phyloP scores from a whole-genome alignment of 2,113 vertebrate species.

The Thalassarche chlororhynchos region DNA sequence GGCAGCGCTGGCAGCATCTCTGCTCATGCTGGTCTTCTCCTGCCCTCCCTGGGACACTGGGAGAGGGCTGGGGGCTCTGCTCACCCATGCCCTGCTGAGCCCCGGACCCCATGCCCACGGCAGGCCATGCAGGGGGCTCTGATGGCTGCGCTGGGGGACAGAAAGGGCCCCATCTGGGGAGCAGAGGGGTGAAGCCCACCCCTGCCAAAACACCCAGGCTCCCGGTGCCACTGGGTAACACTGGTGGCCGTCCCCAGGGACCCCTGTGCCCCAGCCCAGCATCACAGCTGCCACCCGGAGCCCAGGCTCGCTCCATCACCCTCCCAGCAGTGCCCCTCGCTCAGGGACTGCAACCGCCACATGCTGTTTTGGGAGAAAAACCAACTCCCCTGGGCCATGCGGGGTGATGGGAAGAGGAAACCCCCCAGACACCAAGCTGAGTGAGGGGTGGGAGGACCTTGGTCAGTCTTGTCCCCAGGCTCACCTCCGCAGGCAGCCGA shows the following conservation, averaged over 20 bases:
- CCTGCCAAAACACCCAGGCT: not conserved
- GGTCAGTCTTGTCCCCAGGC: not conserved
- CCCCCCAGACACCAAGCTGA: not conserved
- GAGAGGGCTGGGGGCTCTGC: not conserved
- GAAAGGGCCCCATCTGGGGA: not conserved
- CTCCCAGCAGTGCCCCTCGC: not conserved
- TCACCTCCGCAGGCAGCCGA: not conserved
- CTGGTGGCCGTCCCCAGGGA: not conserved
- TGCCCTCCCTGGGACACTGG: not conserved
- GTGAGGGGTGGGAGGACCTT: rapidly evolving
- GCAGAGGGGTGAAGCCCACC: not conserved
- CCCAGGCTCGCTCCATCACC: rapidly evolving
- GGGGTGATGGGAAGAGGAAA: not conserved
- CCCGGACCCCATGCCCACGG: rapidly evolving
- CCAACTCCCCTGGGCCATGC: rapidly evolving
- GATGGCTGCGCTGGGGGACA: rapidly evolving
- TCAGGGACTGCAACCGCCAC: not conserved
- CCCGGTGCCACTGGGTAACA: rapidly evolving
- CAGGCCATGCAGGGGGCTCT: not conserved
- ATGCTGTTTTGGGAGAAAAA: not conserved
- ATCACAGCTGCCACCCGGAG: not conserved
- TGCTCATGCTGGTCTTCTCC: not conserved
- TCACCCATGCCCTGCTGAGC: rapidly evolving
- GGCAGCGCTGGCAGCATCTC: not conserved
- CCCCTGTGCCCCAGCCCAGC: not conserved